These are phyloP conservation scores for Tanytarsus gracilentus DNA, from an alignment of 2,888 invertebrate species.

Conservation along the genomic window DNA sequence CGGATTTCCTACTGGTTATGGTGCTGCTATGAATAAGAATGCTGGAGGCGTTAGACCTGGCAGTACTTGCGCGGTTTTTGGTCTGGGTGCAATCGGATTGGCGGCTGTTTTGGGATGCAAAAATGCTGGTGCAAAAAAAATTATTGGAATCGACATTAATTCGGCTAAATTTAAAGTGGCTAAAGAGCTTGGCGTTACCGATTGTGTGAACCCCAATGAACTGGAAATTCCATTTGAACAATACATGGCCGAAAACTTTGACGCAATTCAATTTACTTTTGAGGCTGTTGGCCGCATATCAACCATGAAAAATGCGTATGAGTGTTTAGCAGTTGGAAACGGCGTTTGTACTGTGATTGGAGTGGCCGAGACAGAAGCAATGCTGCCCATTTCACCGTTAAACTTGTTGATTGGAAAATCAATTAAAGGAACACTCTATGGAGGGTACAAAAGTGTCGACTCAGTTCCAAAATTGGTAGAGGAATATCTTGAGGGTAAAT, in stretches of 20 bases:
- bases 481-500: slow-evolving; percentile 64
- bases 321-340: slow-evolving; percentile 90
- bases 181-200: slow-evolving; percentile 73
- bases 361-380: slow-evolving; percentile 86
- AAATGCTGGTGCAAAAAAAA: slow-evolving; percentile 65
- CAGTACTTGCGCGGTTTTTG: slow-evolving; percentile 77
- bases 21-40: slow-evolving; percentile 75
- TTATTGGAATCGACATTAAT: slow-evolving; percentile 77
- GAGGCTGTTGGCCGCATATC: slow-evolving; percentile 87
- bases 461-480: slow-evolving; percentile 78
- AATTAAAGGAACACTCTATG: slow-evolving; percentile 85
- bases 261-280: slow-evolving; percentile 84
- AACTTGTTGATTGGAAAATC: slow-evolving; percentile 89
- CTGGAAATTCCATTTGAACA: slow-evolving; percentile 65
- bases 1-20: slow-evolving; percentile 83
- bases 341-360: slow-evolving; percentile 87
- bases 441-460: slow-evolving; percentile 86
- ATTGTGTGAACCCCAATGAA: slow-evolving; percentile 81
- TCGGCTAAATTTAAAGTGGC: slow-evolving; percentile 64
- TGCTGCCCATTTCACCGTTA: slow-evolving; percentile 87
- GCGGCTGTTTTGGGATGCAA: slow-evolving; percentile 78
- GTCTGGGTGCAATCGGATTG: slow-evolving; percentile 73
- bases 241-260: slow-evolving; percentile 71
- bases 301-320: slow-evolving; percentile 61
- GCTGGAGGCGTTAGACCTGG: slow-evolving; percentile 67